phyloP scores from a whole-genome alignment of 2,113 vertebrate genomes.

The Trinectes maculatus region DNA sequence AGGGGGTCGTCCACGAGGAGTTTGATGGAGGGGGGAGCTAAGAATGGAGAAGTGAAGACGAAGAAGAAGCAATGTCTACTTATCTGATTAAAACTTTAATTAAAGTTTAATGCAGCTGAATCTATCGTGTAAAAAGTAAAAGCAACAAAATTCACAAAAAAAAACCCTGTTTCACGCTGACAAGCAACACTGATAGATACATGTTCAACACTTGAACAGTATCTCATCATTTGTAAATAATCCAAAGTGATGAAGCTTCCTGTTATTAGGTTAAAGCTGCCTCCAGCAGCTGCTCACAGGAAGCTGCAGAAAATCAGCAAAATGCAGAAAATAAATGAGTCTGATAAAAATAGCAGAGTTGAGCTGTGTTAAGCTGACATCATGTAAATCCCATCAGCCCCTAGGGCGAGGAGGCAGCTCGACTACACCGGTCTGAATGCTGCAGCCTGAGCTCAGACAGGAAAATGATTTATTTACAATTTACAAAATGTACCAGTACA shows the following conservation, averaged over 20 bases:
- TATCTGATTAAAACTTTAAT: too few relatives aligned
- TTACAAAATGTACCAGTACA: neutral
- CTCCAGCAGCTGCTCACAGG: neutral
- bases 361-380: slow-evolving; percentile 52
- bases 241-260: too few relatives aligned
- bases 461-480: slow-evolving; percentile 17
- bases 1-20: slow-evolving; percentile 70
- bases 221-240: too few relatives aligned
- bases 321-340: slow-evolving; percentile 51
- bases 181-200: too few relatives aligned
- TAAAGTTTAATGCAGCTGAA: too few relatives aligned
- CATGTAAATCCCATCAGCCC: slow-evolving; percentile 63
- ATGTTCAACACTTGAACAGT: too few relatives aligned
- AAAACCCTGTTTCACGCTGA: too few relatives aligned
- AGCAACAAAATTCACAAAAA: too few relatives aligned
- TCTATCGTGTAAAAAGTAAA: too few relatives aligned
- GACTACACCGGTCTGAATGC: slow-evolving; percentile 37
- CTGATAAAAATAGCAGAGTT: slow-evolving; percentile 55
- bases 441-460: neutral
- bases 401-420: slow-evolving; percentile 28
- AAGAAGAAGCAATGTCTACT: too few relatives aligned
- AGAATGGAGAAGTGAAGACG: too few relatives aligned
- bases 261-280: too few relatives aligned
- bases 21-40: slow-evolving; percentile 67
- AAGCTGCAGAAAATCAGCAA: slow-evolving; percentile 40